Base-by-base conservation (phyloP, 2,113 vertebrate species). In the Suricata suricatta region DNA sequence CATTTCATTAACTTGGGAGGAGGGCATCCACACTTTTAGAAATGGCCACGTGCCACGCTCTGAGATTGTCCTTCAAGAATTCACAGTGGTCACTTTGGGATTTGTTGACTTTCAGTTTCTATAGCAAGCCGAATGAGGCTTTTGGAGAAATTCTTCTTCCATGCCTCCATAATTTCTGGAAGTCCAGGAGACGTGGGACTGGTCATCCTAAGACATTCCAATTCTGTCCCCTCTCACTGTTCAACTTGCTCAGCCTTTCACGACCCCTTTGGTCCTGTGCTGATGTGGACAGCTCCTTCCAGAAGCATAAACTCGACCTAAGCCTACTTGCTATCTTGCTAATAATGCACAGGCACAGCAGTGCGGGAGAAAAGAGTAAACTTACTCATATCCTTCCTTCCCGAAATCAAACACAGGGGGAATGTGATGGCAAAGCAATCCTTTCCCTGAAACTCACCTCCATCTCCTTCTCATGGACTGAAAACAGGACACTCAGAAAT, bases 281-380 rank as follows among this genome's bases (percentile, higher is more conserved):
- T 60, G 44, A 84, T 35, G 16, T 77, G 93, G 74, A 93, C 50
- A 94, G 50, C 77, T 94, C 83, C 80, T 97, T 97, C 38, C 29
- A 44, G 57, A 84, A 86, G 29, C 74, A 85, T 8, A 64, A 76
- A 77, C 72, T 90, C 17, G 1, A 54, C 7, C 68, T 60, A 52
- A 74, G 84, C 27, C 44, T 29, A 3, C 7, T 38, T 60, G 64
- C 33, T 35, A 38, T 71, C 86, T 90, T 94, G 54, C 47, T 74
- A 66, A 88, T 63, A 50, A 88, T 17, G 5, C 14, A 60, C 17
- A 71, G 64, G 57, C 10, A 31, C 0, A 72, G 11, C 7, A 17
- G 1, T 41, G 44, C 5, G 10, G 1, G 64, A 15, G 21, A 60
- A 60, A 60, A 25, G 57, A 60, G 3, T 35, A 92, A 93, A 31